A percentile compares a stretch with the other conserved stretches of the same genome.
Evolutionary conservation across 2,797 vertebrate species (phyloP).

Genomic region (Kryptolebias ocellatus): DNA sequence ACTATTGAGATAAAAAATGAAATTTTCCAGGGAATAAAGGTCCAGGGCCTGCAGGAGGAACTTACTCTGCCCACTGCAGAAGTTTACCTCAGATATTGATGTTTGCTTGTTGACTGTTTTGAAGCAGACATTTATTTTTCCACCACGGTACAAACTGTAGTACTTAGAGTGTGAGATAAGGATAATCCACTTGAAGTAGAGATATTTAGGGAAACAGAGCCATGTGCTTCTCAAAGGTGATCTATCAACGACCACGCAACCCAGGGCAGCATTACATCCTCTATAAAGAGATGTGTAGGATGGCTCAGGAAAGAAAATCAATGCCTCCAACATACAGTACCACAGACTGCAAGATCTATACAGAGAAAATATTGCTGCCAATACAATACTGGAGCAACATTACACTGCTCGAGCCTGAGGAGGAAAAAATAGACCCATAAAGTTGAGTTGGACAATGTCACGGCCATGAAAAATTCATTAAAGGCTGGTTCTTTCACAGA

Average conservation of each 20-base stretch:
- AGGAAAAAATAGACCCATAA: conserved; percentile 49
- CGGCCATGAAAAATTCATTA: conserved; percentile 53
- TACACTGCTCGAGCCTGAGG: conserved; percentile 21
- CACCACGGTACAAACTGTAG: conserved; percentile 18
- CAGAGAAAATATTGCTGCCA: conserved; percentile 58
- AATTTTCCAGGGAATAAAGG: conserved; percentile 2
- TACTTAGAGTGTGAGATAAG: conserved; percentile 11
- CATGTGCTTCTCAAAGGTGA: conserved; percentile 42
- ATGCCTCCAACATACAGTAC: conserved; percentile 45
- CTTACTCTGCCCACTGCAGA: background rate
- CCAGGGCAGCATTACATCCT: conserved; percentile 33
- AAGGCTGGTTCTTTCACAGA: conserved; percentile 20
- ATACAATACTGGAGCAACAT: conserved; percentile 23
- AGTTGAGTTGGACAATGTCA: conserved; percentile 47
- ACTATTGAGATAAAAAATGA: background rate
- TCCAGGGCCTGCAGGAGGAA: background rate
- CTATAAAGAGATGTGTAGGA: conserved; percentile 51
- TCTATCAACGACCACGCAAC: conserved; percentile 35
- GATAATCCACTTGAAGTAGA: conserved; percentile 25
- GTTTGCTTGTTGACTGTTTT: conserved; percentile 17
- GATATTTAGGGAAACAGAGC: conserved; percentile 47
- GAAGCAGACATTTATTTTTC: conserved; percentile 18
- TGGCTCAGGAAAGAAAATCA: conserved; percentile 52
- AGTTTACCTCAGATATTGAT: conserved; percentile 8
- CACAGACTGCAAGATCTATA: conserved; percentile 41